A percentile compares a stretch with the other conserved stretches of the same genome.
phyloP scores from a whole-genome alignment of 1,140 invertebrate genomes.

The Glossosoma conforme region DNA sequence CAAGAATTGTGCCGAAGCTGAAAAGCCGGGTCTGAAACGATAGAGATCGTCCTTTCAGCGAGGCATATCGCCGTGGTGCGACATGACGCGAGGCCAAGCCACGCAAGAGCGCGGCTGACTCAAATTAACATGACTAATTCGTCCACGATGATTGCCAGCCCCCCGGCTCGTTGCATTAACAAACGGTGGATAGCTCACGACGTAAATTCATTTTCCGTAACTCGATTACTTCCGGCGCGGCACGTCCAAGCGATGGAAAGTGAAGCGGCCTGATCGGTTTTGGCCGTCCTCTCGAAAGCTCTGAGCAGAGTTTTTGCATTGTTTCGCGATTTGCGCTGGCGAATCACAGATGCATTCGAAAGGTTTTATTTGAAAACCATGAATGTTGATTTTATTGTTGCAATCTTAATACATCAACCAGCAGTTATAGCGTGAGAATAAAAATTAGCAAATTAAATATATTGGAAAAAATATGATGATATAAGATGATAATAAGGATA shows the following conservation, averaged over 20 bases:
- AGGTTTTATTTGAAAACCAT: too few relatives aligned
- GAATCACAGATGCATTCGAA: neutral
- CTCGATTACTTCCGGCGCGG: conserved; percentile 8
- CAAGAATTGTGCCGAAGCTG: too few relatives aligned
- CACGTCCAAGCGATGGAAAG: neutral
- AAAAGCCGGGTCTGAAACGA: neutral
- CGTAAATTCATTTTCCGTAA: conserved; percentile 18
- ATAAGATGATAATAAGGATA: too few relatives aligned
- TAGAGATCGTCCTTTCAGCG: neutral
- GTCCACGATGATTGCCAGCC: conserved; percentile 8
- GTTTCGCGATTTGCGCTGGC: neutral
- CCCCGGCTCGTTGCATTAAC: conserved; percentile 13
- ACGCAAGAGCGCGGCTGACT: neutral
- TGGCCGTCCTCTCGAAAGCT: neutral
- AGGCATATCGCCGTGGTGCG: neutral
- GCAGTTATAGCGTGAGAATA: too few relatives aligned
- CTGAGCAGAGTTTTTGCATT: neutral
- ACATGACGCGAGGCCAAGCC: neutral
- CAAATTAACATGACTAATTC: conserved; percentile 19
- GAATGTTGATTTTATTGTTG: too few relatives aligned
- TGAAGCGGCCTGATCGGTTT: neutral
- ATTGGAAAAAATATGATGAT: too few relatives aligned
- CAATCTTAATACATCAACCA: too few relatives aligned
- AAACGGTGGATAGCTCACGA: conserved; percentile 16
- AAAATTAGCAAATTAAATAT: too few relatives aligned